Evolutionary conservation across 2,797 vertebrate genomes (phyloP).

Genomic region (Dromococcyx pavoninus): DNA sequence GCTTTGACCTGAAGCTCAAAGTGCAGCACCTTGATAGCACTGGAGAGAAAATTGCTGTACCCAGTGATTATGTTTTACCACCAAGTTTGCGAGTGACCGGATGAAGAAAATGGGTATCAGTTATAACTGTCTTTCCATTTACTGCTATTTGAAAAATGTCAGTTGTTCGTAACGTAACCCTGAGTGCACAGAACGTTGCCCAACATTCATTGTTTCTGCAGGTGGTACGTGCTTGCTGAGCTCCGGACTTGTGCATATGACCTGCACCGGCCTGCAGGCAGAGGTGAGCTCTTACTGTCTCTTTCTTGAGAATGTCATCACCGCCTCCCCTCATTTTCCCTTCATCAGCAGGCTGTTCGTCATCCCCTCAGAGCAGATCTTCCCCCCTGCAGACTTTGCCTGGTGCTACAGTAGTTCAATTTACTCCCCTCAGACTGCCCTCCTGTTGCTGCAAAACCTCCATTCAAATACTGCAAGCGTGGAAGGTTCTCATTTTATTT

Average conservation of each 20-base stretch:
- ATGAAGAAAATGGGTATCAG: not conserved
- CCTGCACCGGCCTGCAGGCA: conserved; percentile 93
- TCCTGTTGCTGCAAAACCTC: not conserved
- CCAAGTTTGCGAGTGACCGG: not conserved
- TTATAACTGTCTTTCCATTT: not conserved
- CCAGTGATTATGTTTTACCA: not conserved
- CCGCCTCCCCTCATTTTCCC: not conserved
- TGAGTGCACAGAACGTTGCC: not conserved
- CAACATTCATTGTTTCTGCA: conserved; percentile 54
- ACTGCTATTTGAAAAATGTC: not conserved
- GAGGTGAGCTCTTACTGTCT: conserved; percentile 79
- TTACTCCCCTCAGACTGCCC: not conserved
- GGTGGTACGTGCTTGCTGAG: conserved; percentile 91
- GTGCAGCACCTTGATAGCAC: not conserved
- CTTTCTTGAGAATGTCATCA: not conserved
- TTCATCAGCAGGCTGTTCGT: not conserved
- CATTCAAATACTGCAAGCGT: accelerated
- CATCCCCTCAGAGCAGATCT: not conserved
- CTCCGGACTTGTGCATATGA: conserved; percentile 89
- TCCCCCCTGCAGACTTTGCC: not conserved
- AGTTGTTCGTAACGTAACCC: accelerated
- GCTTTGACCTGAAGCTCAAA: not conserved
- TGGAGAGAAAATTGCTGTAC: not conserved
- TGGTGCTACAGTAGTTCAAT: not conserved
- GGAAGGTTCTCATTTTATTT: not conserved